Evolutionary conservation across 2,888 invertebrate species (phyloP).

Genomic region (Cheilosia soror): DNA sequence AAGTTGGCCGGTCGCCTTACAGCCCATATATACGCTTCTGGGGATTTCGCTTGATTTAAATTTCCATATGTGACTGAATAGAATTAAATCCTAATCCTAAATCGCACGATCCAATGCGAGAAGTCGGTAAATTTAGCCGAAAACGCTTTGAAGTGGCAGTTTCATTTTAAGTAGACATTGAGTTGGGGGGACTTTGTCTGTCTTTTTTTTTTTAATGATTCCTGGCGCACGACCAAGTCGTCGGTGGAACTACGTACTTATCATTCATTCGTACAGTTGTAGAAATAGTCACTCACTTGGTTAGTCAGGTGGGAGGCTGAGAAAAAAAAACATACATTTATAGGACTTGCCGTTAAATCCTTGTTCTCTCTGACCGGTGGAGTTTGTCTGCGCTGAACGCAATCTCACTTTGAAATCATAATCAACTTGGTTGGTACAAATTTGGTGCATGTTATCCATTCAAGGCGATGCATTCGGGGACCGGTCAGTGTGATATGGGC

Average conservation of each 20-base stretch:
- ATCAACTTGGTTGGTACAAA: constrained; percentile 70
- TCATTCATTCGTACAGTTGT: constrained; percentile 48
- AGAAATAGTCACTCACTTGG: constrained; percentile 38
- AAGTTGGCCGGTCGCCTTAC: neutral
- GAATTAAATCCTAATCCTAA: constrained; percentile 69
- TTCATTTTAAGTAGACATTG: constrained; percentile 61
- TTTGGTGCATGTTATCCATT: constrained; percentile 68
- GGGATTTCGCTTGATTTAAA: constrained; percentile 59
- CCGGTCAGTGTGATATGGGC: neutral
- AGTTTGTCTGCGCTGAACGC: constrained; percentile 33
- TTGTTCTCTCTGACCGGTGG: constrained; percentile 38
- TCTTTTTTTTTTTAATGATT: constrained; percentile 9
- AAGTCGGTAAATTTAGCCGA: constrained; percentile 14
- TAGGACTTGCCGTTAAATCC: constrained; percentile 36
- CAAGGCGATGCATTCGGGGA: constrained; percentile 39
- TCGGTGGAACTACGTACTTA: constrained; percentile 38
- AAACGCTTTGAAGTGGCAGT: constrained; percentile 63
- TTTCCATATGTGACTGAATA: constrained; percentile 54
- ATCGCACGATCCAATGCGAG: neutral
- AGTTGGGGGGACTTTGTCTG: constrained; percentile 26
- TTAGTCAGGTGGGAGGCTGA: constrained; percentile 56
- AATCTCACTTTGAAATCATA: constrained; percentile 69
- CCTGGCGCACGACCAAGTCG: neutral
- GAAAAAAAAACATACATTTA: neutral
- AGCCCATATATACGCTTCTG: neutral